These are phyloP conservation scores for Strix uralensis DNA, from an alignment of 2,113 vertebrate species.

Conservation along the genomic window DNA sequence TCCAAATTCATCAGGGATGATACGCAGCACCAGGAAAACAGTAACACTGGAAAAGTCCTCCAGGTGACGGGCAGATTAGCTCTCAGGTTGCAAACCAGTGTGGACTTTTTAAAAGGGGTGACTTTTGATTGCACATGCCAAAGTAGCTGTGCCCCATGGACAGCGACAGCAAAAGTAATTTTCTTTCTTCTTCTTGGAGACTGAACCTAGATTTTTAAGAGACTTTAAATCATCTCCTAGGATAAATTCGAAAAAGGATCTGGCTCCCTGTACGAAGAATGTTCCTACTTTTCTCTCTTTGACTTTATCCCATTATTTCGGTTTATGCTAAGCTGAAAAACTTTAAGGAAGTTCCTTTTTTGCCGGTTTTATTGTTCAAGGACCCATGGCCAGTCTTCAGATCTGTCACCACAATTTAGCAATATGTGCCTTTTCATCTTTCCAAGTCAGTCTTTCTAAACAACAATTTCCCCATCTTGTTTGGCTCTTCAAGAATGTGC, in stretches of 20 bases:
- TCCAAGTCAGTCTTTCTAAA: neutral
- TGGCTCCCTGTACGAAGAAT: neutral
- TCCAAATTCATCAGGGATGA: neutral
- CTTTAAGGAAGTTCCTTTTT: neutral
- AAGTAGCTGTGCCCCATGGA: neutral
- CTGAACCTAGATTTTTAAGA: neutral
- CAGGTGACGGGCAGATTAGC: neutral
- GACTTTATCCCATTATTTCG: neutral
- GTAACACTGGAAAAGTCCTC: neutral
- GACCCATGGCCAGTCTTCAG: neutral
- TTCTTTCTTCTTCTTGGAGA: neutral
- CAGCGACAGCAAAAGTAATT: neutral
- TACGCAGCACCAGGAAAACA: neutral
- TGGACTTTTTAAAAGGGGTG: neutral
- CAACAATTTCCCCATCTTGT: neutral
- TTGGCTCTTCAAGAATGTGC: neutral
- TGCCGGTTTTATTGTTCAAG: neutral
- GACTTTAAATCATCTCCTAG: neutral
- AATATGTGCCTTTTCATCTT: neutral
- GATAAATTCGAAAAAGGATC: neutral
- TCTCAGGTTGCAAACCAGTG: neutral
- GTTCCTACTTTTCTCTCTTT: neutral
- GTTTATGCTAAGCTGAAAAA: neutral
- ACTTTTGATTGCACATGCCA: fast-evolving
- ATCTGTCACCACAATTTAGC: neutral